These are phyloP conservation scores for Phyto melanocephala DNA, from an alignment of 2,888 invertebrate genomes.

Conservation along the genomic window DNA sequence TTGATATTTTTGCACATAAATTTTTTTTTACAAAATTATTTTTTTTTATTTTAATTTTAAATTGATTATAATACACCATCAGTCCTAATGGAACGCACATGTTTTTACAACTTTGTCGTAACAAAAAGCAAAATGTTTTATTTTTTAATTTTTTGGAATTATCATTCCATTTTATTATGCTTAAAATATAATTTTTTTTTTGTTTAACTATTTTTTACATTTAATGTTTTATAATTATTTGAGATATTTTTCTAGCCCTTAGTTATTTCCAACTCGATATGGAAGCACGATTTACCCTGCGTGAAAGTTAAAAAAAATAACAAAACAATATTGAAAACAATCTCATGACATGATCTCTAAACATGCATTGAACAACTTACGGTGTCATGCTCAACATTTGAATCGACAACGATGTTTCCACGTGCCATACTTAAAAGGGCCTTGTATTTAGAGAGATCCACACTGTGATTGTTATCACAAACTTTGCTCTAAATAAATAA, in stretches of 20 bases:
- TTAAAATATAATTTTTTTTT: no score
- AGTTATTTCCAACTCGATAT: conserved; percentile 74
- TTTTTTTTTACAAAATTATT: no score
- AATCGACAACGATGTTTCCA: conserved; percentile 76
- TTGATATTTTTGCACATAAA: no score
- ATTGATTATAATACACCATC: no score
- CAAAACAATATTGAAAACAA: not conserved
- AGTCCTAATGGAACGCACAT: no score
- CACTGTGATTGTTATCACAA: conserved; percentile 76
- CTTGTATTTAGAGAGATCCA: conserved; percentile 79
- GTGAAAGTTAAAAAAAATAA: conserved; percentile 14
- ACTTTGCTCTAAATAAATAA: no score
- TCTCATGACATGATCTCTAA: not conserved
- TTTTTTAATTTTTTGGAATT: no score
- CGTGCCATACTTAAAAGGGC: conserved; percentile 78
- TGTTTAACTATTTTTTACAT: not conserved
- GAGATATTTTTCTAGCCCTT: conserved; percentile 67
- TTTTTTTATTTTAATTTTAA: no score
- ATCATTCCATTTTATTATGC: no score
- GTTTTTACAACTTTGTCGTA: no score
- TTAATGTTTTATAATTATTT: not conserved
- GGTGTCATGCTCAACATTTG: conserved; percentile 78
- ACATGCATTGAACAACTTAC: conserved; percentile 69
- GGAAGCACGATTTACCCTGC: conserved; percentile 77
- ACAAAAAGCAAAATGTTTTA: no score